Base-by-base conservation (phyloP, 2,888 invertebrate species). In the Auanema freiburgensis region DNA sequence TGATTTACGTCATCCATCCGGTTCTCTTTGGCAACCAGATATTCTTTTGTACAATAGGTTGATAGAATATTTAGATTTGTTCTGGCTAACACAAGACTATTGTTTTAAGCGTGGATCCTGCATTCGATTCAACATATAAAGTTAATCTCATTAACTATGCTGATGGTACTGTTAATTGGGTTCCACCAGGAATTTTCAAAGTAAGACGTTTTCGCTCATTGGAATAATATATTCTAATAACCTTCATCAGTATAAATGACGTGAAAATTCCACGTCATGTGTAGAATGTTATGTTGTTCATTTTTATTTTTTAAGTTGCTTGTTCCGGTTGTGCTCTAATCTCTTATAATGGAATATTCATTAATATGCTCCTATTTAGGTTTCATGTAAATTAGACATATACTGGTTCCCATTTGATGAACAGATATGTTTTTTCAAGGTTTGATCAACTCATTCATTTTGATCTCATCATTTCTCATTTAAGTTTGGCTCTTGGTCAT, bases 361-460 rank as follows among this genome's bases (percentile, higher is more conserved):
- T 33, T 33, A 33, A 33, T 33, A 33, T 33, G 33, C 8, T 33
- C 33, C 8, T 12, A 14, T 16, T 73, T 63, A 70, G 46, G 69
- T 79, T 23, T 75, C 77, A 79, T 97, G 96, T 88, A 93, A 93
- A 87, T 94, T 97, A 84, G 94, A 97, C 88, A 96, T 97, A 88
- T 95, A 93, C 83, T 96, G 95, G 95, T 97, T 97, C 88, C 96
- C 96, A 72, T 97, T 96, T 87, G 96, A 97, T 86, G 95, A 96
- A 87, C 96, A 97, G 87, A 90, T 91, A 83, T 97, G 97, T 87
- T 92, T 93, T 85, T 78, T 83, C 55, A 83, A 82, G 67, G 79
- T 79, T 10, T 11, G 57, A 46, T 16, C 10, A 18, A 12, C 54
- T 40, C 18, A 40, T 24, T 33, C 33, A 33, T 33, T 8, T 5